Conservation (phyloP, 2,888 invertebrate genomes). For the Metallyticus violacea region DNA sequence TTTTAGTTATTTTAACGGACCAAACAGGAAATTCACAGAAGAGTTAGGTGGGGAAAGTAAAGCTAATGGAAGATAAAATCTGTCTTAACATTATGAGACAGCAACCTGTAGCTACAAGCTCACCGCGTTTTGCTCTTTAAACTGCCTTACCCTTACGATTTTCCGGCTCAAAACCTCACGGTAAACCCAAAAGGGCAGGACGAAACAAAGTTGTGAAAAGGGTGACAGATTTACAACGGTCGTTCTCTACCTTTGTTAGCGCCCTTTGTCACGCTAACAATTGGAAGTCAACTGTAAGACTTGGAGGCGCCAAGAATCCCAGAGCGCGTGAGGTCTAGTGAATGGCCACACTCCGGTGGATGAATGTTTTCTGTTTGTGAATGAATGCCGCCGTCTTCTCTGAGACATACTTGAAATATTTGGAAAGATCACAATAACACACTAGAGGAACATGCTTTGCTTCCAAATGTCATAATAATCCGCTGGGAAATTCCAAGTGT, state of each 20-base stretch:
- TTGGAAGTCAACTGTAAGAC: not conserved
- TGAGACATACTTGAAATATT: not conserved
- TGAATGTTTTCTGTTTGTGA: not conserved
- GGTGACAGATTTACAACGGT: not conserved
- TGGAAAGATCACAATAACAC: not conserved
- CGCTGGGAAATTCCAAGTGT: not conserved
- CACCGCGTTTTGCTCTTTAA: no score
- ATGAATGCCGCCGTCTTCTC: not conserved
- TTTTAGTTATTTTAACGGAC: no score
- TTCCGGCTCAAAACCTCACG: not conserved
- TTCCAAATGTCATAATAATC: not conserved
- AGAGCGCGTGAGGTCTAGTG: not conserved
- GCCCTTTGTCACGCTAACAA: no score
- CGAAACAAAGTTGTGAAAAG: not conserved
- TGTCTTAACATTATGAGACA: no score
- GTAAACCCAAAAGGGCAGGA: not conserved
- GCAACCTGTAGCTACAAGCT: no score
- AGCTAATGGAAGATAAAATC: no score
- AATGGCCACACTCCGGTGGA: not conserved
- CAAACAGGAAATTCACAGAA: no score
- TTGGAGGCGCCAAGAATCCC: not conserved
- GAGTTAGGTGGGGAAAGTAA: no score
- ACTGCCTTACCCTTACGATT: no score
- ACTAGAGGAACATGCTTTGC: not conserved
- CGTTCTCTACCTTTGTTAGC: not conserved